Conservation (phyloP, 1,140 invertebrate genomes). For the Achatina immaculata region DNA sequence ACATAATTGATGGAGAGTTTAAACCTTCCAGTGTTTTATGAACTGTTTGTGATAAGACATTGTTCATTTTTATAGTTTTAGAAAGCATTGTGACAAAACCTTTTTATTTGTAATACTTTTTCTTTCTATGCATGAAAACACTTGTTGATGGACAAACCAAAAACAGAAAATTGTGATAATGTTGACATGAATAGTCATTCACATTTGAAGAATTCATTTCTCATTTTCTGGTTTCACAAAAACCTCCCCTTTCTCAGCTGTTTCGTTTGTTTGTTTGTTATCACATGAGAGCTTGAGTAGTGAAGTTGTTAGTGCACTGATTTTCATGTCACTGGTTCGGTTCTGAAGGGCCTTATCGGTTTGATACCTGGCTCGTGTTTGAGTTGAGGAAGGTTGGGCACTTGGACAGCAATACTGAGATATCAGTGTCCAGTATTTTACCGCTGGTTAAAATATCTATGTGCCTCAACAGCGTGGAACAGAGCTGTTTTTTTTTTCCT, state of each 20-base stretch:
- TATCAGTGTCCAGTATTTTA: no score
- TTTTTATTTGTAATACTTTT: slow-evolving; percentile 8
- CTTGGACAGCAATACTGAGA: no score
- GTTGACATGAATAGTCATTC: background rate
- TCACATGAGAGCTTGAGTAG: no score
- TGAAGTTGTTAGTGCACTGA: no score
- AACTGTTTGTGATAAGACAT: slow-evolving; percentile 39
- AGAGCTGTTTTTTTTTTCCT: no score
- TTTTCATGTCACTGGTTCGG: no score
- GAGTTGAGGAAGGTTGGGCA: no score
- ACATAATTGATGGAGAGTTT: background rate
- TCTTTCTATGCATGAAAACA: slow-evolving; percentile 27
- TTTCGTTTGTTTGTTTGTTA: background rate
- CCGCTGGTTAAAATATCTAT: no score
- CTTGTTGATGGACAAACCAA: slow-evolving; percentile 12
- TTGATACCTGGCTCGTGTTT: no score
- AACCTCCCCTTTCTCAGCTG: background rate
- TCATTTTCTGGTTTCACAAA: background rate
- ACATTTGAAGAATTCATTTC: no score
- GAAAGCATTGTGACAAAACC: slow-evolving; percentile 40
- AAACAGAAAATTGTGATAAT: background rate
- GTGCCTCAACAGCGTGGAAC: no score
- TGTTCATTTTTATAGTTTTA: slow-evolving; percentile 26
- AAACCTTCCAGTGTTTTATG: slow-evolving; percentile 38
- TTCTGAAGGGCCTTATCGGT: no score